phyloP scores from a whole-genome alignment of 2,888 invertebrate species.

The Cabera pusaria region DNA sequence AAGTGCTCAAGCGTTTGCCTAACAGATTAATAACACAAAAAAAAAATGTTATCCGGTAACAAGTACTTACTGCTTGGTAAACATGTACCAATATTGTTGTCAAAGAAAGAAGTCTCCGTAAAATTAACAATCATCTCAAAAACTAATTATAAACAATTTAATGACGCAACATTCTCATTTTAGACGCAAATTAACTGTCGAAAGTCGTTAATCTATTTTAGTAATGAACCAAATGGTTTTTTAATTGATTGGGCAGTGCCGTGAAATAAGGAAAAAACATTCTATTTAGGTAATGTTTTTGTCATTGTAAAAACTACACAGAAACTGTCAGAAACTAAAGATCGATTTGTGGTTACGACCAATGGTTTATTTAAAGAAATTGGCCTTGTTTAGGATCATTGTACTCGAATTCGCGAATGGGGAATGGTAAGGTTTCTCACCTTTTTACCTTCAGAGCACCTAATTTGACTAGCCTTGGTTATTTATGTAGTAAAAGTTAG shows the following conservation, averaged over 20 bases:
- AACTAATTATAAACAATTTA: conserved; percentile 14
- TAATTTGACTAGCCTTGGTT: too few species aligned
- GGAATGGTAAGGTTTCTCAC: conserved; percentile 8
- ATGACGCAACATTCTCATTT: conserved; percentile 29
- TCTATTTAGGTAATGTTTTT: conserved; percentile 23
- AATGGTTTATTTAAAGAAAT: conserved; percentile 20
- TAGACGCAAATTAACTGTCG: conserved; percentile 24
- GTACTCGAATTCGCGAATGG: conserved; percentile 6
- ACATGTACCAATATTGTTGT: too few species aligned
- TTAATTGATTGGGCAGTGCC: conserved; percentile 54
- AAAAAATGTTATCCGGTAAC: too few species aligned
- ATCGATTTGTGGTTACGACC: too few species aligned
- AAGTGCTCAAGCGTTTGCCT: too few species aligned
- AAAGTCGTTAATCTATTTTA: conserved; percentile 54
- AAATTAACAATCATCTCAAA: conserved; percentile 3
- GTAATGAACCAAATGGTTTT: conserved; percentile 51
- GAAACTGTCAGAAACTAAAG: too few species aligned
- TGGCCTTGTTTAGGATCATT: conserved; percentile 13
- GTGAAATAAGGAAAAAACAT: conserved; percentile 53
- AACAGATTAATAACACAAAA: too few species aligned
- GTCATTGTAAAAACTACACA: conserved; percentile 11
- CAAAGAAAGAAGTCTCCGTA: conserved; percentile 6
- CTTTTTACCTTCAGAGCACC: conserved; percentile 8
- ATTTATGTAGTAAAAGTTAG: too few species aligned
- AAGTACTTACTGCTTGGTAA: neutral